phyloP scores from a whole-genome alignment of 37 sponge, comb jelly and placozoan genomes.

The Aplysina aerophoba region DNA sequence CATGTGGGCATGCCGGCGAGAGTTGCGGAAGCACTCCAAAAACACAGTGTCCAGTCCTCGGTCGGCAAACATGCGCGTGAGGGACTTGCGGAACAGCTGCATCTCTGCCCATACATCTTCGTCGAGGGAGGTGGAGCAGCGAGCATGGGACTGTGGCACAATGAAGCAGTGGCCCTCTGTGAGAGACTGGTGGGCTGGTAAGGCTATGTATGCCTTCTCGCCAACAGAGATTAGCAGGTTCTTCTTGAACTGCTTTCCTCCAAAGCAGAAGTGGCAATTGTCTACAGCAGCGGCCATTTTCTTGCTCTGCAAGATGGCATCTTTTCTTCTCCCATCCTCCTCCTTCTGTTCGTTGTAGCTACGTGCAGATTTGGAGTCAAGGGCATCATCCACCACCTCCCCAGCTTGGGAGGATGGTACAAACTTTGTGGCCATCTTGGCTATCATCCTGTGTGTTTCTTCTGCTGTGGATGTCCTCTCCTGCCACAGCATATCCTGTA shows the following conservation, averaged over 20 bases:
- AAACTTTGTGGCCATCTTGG: conserved; percentile 79
- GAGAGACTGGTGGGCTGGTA: conserved; percentile 78
- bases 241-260: conserved; percentile 52
- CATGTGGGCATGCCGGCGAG: conserved; percentile 71
- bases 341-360: conserved; percentile 40
- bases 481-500: conserved; percentile 68
- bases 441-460: conserved; percentile 69
- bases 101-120: conserved; percentile 93
- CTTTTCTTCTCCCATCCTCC: conserved; percentile 20
- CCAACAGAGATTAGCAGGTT: conserved; percentile 82
- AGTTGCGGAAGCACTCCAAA: conserved; percentile 62
- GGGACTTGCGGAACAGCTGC: conserved; percentile 65
- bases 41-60: conserved; percentile 75
- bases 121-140: conserved; percentile 67
- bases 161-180: conserved; percentile 82
- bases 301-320: conserved; percentile 48
- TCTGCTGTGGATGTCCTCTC: conserved; percentile 72
- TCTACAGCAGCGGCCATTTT: conserved; percentile 53
- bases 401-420: conserved; percentile 62
- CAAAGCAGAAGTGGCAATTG: conserved; percentile 75
- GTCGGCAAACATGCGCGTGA: conserved; percentile 80
- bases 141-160: conserved; percentile 71
- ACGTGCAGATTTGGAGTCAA: conserved; percentile 58
- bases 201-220: conserved; percentile 68
- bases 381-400: conserved; percentile 85